phyloP scores from a whole-genome alignment of 2,888 invertebrate species.

The Drosophila maculinotata region DNA sequence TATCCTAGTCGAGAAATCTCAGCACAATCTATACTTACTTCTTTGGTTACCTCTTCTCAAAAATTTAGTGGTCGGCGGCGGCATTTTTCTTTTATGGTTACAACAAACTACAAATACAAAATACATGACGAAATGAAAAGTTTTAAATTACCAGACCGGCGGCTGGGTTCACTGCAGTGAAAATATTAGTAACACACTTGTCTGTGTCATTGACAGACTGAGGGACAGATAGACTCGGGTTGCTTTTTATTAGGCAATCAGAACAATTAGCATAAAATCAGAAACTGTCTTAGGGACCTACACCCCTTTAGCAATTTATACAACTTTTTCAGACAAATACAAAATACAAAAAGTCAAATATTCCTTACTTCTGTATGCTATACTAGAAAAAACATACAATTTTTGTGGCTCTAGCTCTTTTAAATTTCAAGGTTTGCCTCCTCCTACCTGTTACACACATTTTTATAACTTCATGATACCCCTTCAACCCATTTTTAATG shows the following conservation, averaged over 20 bases:
- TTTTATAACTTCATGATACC: no score
- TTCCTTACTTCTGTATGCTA: no score
- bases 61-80: slow-evolving; percentile 12
- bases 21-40: slow-evolving; percentile 7
- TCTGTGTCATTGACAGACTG: slow-evolving; percentile 14
- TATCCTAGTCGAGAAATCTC: no score
- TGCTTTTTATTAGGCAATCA: slow-evolving; percentile 10
- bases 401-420: no score
- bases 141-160: slow-evolving; percentile 39
- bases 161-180: slow-evolving; percentile 59
- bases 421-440: no score
- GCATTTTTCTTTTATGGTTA: slow-evolving; percentile 48
- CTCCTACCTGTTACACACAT: no score
- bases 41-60: slow-evolving; percentile 5
- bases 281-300: no score
- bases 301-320: not conserved
- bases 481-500: no score
- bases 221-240: not conserved
- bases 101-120: slow-evolving; percentile 4
- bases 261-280: slow-evolving; percentile 16
- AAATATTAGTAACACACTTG: slow-evolving; percentile 39
- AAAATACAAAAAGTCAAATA: no score
- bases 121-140: slow-evolving; percentile 28
- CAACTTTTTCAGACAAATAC: slow-evolving; percentile 27
- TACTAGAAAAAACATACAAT: no score